These are phyloP conservation scores for Acipenser transmontanus DNA, from an alignment of 2,797 vertebrate genomes.

Conservation along the genomic window DNA sequence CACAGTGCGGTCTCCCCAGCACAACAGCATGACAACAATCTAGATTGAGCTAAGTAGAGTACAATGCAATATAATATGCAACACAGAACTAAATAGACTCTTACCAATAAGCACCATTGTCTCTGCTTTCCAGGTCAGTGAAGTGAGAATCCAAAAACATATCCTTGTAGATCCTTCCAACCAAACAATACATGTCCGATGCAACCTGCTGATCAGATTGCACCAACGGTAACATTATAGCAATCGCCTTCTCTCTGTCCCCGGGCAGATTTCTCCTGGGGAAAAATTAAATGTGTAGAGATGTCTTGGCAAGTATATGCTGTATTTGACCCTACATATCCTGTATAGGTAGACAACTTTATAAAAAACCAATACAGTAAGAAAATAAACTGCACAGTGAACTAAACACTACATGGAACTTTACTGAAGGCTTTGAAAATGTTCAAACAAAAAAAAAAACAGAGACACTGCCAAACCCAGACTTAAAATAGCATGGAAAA, in stretches of 20 bases:
- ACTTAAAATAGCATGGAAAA: too few relatives aligned
- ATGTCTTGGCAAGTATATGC: background rate
- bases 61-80: too few relatives aligned
- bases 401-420: too few relatives aligned
- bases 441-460: too few relatives aligned
- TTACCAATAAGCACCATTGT: slow-evolving; percentile 82
- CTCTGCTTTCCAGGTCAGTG: slow-evolving; percentile 76
- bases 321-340: background rate
- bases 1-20: too few relatives aligned
- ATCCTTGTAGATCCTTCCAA: slow-evolving; percentile 95
- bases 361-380: too few relatives aligned
- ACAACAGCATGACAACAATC: too few relatives aligned
- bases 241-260: slow-evolving; percentile 86
- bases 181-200: slow-evolving; percentile 93
- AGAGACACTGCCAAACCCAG: too few relatives aligned
- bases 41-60: too few relatives aligned
- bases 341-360: background rate
- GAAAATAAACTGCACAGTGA: too few relatives aligned
- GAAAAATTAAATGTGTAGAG: background rate
- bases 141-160: slow-evolving; percentile 92
- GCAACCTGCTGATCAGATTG: slow-evolving; percentile 83
- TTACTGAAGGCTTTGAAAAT: too few relatives aligned
- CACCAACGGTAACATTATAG: slow-evolving; percentile 89
- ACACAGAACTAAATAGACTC: slow-evolving; percentile 19
- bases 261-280: slow-evolving; percentile 82